phyloP scores from a whole-genome alignment of 1,140 invertebrate genomes.

The Brachionus sp. region DNA sequence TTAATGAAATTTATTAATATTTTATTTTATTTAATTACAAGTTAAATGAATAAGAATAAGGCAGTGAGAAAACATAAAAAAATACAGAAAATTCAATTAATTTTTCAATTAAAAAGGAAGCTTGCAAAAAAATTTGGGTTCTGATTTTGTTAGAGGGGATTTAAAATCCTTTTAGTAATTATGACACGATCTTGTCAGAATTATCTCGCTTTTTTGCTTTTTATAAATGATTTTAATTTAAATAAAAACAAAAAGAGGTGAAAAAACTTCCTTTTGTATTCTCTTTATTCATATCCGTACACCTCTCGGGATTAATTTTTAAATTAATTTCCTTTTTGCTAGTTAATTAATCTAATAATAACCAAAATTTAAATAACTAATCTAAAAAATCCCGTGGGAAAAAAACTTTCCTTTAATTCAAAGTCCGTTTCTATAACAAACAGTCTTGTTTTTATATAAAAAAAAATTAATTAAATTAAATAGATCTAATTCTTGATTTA shows the following conservation, averaged over 20 bases:
- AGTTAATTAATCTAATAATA: background rate
- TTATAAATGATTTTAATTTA: background rate
- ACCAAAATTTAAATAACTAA: background rate
- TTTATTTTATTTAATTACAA: constrained; percentile 27
- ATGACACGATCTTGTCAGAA: background rate
- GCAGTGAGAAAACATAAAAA: background rate
- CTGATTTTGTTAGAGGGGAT: background rate
- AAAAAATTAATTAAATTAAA: too few species aligned
- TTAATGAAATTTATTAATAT: constrained; percentile 28
- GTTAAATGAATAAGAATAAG: background rate
- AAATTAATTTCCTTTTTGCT: background rate
- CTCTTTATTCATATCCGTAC: background rate
- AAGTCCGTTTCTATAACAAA: too few species aligned
- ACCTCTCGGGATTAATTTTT: background rate
- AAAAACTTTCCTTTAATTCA: too few species aligned
- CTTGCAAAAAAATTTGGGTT: background rate
- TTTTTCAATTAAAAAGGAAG: constrained; percentile 33
- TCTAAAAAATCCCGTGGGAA: background rate
- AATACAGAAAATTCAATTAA: constrained; percentile 25
- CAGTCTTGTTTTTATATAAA: too few species aligned
- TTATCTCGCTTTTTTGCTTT: background rate
- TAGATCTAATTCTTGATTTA: too few species aligned
- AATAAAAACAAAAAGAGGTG: background rate
- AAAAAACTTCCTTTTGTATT: background rate
- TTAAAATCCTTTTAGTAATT: background rate